A percentile compares a stretch with the other conserved stretches of the same genome.
Conservation (phyloP, 2,797 vertebrate species). For the Hydrolagus colliei region DNA sequence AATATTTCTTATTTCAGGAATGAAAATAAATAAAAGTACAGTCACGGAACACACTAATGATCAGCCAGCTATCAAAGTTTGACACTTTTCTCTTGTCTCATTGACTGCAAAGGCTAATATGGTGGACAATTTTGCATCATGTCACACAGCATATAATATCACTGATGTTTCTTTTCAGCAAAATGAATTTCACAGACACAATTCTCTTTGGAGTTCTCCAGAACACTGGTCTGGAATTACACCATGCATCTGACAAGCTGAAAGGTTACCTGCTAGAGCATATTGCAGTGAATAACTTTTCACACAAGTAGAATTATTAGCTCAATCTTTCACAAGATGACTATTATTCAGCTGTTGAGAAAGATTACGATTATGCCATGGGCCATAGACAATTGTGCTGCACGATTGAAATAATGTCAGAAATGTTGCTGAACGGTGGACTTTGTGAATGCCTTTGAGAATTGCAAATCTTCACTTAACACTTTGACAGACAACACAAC, state of each 20-base stretch:
- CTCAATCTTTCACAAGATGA: neutral
- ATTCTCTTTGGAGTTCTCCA: neutral
- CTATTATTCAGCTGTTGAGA: neutral
- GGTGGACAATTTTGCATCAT: neutral
- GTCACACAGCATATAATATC: neutral
- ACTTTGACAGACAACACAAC: neutral
- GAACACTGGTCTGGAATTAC: neutral
- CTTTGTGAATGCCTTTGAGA: neutral
- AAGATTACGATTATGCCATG: neutral
- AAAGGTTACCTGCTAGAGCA: neutral
- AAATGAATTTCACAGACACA: neutral
- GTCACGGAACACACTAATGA: neutral
- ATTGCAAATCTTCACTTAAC: neutral
- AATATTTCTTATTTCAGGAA: neutral
- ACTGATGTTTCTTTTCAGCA: neutral
- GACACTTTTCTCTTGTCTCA: neutral
- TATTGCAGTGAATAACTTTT: neutral
- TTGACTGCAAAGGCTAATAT: neutral
- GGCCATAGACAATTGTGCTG: neutral
- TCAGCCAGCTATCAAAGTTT: neutral
- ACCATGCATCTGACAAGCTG: neutral
- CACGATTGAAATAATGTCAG: neutral
- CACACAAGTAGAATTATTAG: neutral
- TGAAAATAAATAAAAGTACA: neutral
- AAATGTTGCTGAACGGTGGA: constrained; percentile 10